Base-by-base conservation (phyloP, 2,797 vertebrate species). In the Ispidina picta region DNA sequence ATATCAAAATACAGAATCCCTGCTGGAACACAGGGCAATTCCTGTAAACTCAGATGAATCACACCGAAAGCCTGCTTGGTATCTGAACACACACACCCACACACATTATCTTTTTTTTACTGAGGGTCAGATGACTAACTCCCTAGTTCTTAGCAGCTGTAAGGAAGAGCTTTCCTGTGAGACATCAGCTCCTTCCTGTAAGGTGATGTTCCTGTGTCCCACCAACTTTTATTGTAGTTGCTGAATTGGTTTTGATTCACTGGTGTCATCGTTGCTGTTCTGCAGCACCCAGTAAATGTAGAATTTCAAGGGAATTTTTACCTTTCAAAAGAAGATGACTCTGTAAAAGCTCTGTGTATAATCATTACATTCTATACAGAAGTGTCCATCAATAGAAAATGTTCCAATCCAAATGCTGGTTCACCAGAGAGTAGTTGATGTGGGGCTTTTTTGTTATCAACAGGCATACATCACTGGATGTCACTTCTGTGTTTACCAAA, bases 401-500 rank as follows among this genome's bases (percentile, higher is more conserved):
- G 2, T 80, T 75, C 51, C 92, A 49, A 86, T 80, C 58, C 63
- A 83, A 90, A 86, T 63, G 48, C 29, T 54, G 48, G 16, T 56
- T 82, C 44, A 75, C 39, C 28, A 92, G 8, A 73, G 22, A 78
- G 3, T 12, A 15, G 29, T 19, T 46, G 29, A 39, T 31, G 15
- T 65, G 12, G 25, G 25, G 15, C 17, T 66, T 16, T 26, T 7
- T 46, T 49, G 3, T 55, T 70, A 75, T 68, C 89, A 95, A 75
- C 72, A 83, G 84, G 63, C 73, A 78, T 59, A 56, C 44, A 85
- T 91, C 81, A 66, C n/a, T 75, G 82, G 25, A 49, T 93, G 81
- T 87, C 88, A 89, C 78, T 90, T 95, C 91, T 95, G 72, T 85
- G 81, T 96, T 95, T 95, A 91, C 81, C 72, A 90, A 96, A 93